These are phyloP conservation scores for Leptonema lineaticorne DNA, from an alignment of 1,140 invertebrate species.

Conservation along the genomic window DNA sequence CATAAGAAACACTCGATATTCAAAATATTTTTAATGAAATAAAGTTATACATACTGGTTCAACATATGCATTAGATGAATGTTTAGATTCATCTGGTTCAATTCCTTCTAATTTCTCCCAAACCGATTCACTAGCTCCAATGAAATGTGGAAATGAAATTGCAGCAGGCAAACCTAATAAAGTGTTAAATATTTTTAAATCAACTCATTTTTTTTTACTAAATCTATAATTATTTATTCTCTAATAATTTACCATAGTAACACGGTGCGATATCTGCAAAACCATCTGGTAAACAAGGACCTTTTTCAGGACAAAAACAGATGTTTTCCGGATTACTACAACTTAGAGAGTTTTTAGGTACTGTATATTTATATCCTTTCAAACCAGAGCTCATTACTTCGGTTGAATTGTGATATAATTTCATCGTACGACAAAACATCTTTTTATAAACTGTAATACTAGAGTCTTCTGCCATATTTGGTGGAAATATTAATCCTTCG, in stretches of 20 bases:
- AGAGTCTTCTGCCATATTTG: conserved; percentile 55
- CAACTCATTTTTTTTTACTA: conserved; percentile 5
- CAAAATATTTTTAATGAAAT: conserved; percentile 1
- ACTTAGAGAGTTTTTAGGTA: conserved; percentile 60
- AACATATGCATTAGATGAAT: conserved; percentile 53
- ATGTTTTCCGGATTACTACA: conserved; percentile 60
- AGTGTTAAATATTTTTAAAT: conserved; percentile 15
- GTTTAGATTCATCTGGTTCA: conserved; percentile 59
- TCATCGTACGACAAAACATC: conserved; percentile 67
- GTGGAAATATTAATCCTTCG: conserved; percentile 64
- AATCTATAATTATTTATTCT: conserved; percentile 1
- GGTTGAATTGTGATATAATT: conserved; percentile 55
- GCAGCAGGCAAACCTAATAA: conserved; percentile 70
- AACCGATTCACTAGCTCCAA: conserved; percentile 65
- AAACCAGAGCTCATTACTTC: conserved; percentile 47
- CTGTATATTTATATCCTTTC: conserved; percentile 50
- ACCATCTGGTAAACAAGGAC: conserved; percentile 61
- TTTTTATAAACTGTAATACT: conserved; percentile 64
- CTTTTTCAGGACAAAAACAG: conserved; percentile 60
- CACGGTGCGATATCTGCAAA: conserved; percentile 68
- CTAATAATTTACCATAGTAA: conserved; percentile 65
- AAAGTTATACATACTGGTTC: conserved; percentile 55
- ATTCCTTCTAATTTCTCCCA: conserved; percentile 67
- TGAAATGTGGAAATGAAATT: conserved; percentile 80
- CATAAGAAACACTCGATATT: not conserved